Base-by-base conservation (phyloP, 2,113 vertebrate species). In the Pica pica region DNA sequence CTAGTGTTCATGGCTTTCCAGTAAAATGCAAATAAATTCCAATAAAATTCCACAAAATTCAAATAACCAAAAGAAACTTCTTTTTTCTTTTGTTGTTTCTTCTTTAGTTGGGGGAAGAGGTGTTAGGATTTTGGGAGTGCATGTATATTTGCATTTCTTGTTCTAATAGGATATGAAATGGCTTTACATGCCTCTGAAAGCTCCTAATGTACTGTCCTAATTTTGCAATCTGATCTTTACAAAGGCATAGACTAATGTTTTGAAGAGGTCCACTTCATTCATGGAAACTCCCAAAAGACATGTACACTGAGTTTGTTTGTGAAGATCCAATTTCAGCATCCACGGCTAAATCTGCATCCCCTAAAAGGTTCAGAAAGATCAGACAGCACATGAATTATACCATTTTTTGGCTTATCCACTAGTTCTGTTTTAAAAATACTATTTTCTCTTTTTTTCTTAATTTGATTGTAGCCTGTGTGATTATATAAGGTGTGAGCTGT, bases 91-190 rank as follows among this genome's bases (percentile, higher is more conserved):
- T 67, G 9, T 39, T 61, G 7, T 46, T 78, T 57, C 6, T 11
- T 39, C 47, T 76, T 70, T 42, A 8, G 0, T 3, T 46, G 15
- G 11, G 2, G 5, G 5, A 71, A 42, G 39, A 27, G 5, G 2
- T 31, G 6, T 11, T 84, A 4, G 5, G 5, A 0, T 28, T 64
- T 8, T 18, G 24, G 1, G 10, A 12, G 5, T 5, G 4, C 1
- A 1, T 11, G 2, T 10, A 16, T 18, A 8, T 19, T 4, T 41
- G 4, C 15, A 24, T 73, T 83, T 76, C 5, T 23, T 47, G 4
- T 52, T 77, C n/a, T 31, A 56, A 6, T 3, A 74, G 31, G 18
- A 37, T 55, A 50, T 78, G 30, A 89, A 91, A 71, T 35, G 4
- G 1, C 26, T 65, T 52, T 52, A 64, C 4, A 9, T n/a, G 12